phyloP scores from a whole-genome alignment of 2,888 invertebrate genomes.

The Miltochrista miniata region DNA sequence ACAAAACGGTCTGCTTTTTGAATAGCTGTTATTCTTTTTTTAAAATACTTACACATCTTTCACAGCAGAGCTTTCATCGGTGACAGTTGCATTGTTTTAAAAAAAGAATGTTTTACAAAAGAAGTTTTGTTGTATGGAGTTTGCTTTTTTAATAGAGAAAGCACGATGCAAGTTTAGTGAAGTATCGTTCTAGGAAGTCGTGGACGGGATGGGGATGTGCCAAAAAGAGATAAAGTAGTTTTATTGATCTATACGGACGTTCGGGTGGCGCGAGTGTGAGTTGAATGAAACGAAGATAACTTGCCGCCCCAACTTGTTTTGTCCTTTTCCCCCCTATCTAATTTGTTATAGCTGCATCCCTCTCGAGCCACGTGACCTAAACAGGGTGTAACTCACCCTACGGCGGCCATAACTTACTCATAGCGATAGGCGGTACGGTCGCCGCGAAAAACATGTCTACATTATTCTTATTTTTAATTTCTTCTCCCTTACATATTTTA shows the following conservation, averaged over 20 bases:
- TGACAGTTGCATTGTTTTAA: slow-evolving; percentile 22
- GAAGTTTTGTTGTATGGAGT: slow-evolving; percentile 29
- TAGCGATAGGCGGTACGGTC: slow-evolving; percentile 83
- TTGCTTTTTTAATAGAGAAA: slow-evolving; percentile 57
- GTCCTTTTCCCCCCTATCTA: slow-evolving; percentile 56
- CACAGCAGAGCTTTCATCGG: slow-evolving; percentile 21
- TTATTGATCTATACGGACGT: slow-evolving; percentile 85
- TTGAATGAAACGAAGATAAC: slow-evolving; percentile 84
- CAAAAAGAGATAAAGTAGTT: slow-evolving; percentile 85
- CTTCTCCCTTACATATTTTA: slow-evolving; percentile 38
- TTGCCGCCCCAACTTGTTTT: slow-evolving; percentile 77
- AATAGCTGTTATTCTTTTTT: slow-evolving; percentile 47
- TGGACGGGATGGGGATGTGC: slow-evolving; percentile 82
- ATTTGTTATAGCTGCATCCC: slow-evolving; percentile 63
- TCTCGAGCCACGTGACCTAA: slow-evolving; percentile 81
- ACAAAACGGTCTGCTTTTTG: slow-evolving; percentile 40
- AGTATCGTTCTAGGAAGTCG: slow-evolving; percentile 79
- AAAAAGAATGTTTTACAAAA: slow-evolving; percentile 11
- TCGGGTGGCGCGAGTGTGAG: slow-evolving; percentile 81
- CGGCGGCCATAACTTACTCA: slow-evolving; percentile 83
- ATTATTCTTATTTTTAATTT: slow-evolving; percentile 58
- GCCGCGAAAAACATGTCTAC: slow-evolving; percentile 75
- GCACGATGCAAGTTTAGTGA: slow-evolving; percentile 55
- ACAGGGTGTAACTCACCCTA: slow-evolving; percentile 84
- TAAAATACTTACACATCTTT: slow-evolving; percentile 44